Evolutionary conservation across 2,888 invertebrate species (phyloP).

Genomic region (Nycteola revayana): DNA sequence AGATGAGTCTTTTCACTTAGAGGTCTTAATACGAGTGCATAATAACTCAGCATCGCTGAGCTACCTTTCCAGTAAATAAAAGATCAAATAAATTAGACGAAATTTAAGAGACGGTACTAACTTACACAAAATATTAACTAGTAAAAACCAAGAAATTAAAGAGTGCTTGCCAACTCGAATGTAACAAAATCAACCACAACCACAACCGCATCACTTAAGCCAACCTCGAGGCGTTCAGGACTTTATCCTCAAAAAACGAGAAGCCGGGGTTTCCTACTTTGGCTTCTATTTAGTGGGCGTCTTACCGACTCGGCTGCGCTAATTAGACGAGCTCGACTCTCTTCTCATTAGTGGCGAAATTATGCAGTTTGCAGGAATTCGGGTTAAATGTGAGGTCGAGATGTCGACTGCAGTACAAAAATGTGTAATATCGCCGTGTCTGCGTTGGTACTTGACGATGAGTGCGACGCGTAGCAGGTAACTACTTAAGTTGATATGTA

Average conservation of each 20-base stretch:
- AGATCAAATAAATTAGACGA: no score
- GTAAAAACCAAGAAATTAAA: no score
- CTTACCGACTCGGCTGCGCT: conserved; percentile 71
- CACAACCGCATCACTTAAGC: conserved; percentile 3
- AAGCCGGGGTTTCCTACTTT: conserved; percentile 28
- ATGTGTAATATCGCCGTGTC: conserved; percentile 44
- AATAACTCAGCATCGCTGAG: no score
- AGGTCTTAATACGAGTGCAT: no score
- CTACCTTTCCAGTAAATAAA: no score
- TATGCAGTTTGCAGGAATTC: conserved; percentile 77
- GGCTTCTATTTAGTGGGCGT: conserved; percentile 68
- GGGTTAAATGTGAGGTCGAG: conserved; percentile 73
- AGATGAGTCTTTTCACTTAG: no score
- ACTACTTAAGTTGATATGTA: no score
- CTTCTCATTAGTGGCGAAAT: conserved; percentile 80
- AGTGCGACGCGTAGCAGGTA: background rate
- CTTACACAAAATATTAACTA: no score
- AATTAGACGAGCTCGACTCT: conserved; percentile 75
- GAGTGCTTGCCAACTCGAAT: background rate
- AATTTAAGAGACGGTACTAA: no score
- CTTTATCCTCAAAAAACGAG: conserved; percentile 13
- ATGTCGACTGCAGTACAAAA: conserved; percentile 51
- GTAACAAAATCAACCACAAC: background rate
- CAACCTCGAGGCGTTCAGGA: conserved; percentile 8
- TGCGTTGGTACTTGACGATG: conserved; percentile 23